Evolutionary conservation across 2,888 invertebrate genomes (phyloP).

Genomic region (Caenorhabditis sp.): DNA sequence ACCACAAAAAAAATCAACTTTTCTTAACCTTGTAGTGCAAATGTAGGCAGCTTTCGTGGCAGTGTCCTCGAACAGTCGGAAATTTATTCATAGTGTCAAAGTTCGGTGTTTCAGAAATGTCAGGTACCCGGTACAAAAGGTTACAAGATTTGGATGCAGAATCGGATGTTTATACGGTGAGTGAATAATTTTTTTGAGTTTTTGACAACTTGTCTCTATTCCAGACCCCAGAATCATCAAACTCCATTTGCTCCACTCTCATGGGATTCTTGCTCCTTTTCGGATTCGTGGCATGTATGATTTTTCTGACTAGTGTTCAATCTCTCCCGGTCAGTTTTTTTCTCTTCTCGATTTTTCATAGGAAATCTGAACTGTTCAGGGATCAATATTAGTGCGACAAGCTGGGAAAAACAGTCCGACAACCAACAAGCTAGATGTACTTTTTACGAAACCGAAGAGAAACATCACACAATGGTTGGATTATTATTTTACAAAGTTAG

Average conservation of each 20-base stretch:
- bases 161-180: slow-evolving; percentile 13
- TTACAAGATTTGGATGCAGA: slow-evolving; percentile 38
- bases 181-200: too few species aligned
- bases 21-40: too few species aligned
- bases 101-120: slow-evolving; percentile 18
- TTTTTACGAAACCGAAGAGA: slow-evolving; percentile 3
- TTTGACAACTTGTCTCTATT: neutral
- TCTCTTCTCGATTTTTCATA: too few species aligned
- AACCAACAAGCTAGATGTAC: neutral
- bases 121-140: slow-evolving; percentile 33
- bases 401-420: slow-evolving; percentile 24
- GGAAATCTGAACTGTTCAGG: slow-evolving; percentile 11
- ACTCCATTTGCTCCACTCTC: slow-evolving; percentile 43
- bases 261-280: slow-evolving; percentile 43
- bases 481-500: slow-evolving; percentile 58
- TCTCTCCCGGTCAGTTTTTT: slow-evolving; percentile 30
- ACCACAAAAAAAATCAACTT: too few species aligned
- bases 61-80: too few species aligned
- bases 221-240: slow-evolving; percentile 15
- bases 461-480: slow-evolving; percentile 42
- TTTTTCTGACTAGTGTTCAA: slow-evolving; percentile 52
- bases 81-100: neutral
- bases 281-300: slow-evolving; percentile 52
- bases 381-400: slow-evolving; percentile 21
- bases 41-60: too few species aligned